Conservation (phyloP, 1,140 invertebrate genomes). For the Cotesia vestalis region DNA sequence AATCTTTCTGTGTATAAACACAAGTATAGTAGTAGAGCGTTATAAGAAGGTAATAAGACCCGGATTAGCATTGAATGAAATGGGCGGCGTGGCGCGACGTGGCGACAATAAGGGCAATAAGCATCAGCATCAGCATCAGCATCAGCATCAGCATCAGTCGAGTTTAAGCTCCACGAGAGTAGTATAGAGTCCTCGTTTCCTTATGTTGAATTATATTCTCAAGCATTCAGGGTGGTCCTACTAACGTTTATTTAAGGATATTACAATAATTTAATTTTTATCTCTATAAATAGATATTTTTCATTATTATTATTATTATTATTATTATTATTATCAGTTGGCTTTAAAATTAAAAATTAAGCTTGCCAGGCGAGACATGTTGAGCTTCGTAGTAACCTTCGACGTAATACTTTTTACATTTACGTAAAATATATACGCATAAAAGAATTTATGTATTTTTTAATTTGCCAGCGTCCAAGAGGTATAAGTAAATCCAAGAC, state of each 20-base stretch:
- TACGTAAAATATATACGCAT: conserved; percentile 25
- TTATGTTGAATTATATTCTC: conserved; percentile 25
- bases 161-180: conserved; percentile 23
- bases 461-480: too few relatives aligned
- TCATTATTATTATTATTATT: too few relatives aligned
- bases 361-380: not conserved
- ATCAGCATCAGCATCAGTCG: conserved; percentile 38
- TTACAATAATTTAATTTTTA: too few relatives aligned
- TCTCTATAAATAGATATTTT: too few relatives aligned
- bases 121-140: conserved; percentile 41
- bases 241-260: too few relatives aligned
- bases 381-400: conserved; percentile 9
- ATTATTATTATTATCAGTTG: not conserved
- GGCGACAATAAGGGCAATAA: conserved; percentile 55
- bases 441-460: not conserved
- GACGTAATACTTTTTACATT: conserved; percentile 26
- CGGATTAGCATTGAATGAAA: conserved; percentile 67
- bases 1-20: too few relatives aligned
- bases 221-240: conserved; percentile 44
- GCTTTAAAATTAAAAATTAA: too few relatives aligned
- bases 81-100: conserved; percentile 57
- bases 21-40: conserved; percentile 44
- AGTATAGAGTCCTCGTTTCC: conserved; percentile 37
- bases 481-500: not conserved
- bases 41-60: conserved; percentile 66